phyloP scores from a whole-genome alignment of 2,113 vertebrate genomes.

The Gracilinanus agilis region DNA sequence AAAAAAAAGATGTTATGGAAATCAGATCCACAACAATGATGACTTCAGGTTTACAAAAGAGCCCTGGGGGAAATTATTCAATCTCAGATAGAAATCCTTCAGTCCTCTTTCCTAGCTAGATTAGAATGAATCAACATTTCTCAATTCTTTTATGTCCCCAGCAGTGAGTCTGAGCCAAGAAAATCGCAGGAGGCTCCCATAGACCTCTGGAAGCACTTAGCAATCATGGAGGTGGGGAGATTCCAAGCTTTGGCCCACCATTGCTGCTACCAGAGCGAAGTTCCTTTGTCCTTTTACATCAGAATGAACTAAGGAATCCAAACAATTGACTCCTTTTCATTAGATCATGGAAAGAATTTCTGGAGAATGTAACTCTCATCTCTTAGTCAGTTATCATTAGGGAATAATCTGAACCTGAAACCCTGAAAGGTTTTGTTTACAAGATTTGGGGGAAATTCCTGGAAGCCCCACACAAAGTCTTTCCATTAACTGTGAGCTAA shows the following conservation, averaged over 20 bases:
- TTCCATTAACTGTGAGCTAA: neutral
- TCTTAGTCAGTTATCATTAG: neutral
- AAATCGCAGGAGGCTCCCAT: neutral
- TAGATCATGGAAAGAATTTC: neutral
- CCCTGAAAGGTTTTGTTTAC: neutral
- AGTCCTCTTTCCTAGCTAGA: neutral
- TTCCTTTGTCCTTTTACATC: neutral
- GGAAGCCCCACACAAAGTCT: neutral
- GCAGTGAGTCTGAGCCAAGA: neutral
- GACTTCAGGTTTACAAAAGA: neutral
- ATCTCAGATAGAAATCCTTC: neutral
- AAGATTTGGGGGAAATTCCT: neutral
- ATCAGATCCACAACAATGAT: neutral
- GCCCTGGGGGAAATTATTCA: neutral
- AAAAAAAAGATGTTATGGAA: neutral
- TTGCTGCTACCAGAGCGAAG: fast-evolving
- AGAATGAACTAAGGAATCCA: neutral
- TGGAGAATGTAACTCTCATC: neutral
- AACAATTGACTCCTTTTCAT: too few relatives aligned
- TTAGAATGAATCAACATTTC: neutral
- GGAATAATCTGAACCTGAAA: neutral
- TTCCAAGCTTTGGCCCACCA: fast-evolving
- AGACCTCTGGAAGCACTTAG: neutral
- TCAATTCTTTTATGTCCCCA: neutral
- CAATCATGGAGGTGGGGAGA: neutral